Conservation (phyloP, 2,113 vertebrate genomes). For the Grammatotria lemairii region DNA sequence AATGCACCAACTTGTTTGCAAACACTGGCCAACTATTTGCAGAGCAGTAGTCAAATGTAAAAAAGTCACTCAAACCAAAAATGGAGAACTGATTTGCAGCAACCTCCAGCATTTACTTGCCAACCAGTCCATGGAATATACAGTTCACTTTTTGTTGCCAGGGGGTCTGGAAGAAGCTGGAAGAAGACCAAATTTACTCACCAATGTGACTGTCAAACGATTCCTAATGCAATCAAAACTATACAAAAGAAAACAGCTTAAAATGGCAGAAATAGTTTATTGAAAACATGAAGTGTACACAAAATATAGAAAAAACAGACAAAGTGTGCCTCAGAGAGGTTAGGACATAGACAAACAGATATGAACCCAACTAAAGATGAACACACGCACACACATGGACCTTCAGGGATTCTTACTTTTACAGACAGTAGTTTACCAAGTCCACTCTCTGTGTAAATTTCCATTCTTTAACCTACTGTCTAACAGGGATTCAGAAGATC, state of each 20-base stretch:
- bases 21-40: neutral
- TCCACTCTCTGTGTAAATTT: neutral
- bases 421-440: neutral
- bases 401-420: neutral
- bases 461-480: neutral
- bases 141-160: neutral
- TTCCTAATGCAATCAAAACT: neutral
- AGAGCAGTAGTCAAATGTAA: neutral
- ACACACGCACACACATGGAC: neutral
- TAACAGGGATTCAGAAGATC: neutral
- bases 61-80: neutral
- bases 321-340: neutral
- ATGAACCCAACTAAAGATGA: neutral
- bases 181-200: neutral
- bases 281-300: neutral
- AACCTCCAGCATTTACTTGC: rapidly evolving
- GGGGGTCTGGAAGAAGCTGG: neutral
- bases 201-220: rapidly evolving
- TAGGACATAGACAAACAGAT: neutral
- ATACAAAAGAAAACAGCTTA: neutral
- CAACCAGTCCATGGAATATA: neutral
- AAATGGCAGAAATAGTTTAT: neutral
- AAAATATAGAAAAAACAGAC: neutral
- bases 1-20: neutral
- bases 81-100: neutral